Conservation (phyloP, 2,797 vertebrate species). For the Triplophysa bombifrons region DNA sequence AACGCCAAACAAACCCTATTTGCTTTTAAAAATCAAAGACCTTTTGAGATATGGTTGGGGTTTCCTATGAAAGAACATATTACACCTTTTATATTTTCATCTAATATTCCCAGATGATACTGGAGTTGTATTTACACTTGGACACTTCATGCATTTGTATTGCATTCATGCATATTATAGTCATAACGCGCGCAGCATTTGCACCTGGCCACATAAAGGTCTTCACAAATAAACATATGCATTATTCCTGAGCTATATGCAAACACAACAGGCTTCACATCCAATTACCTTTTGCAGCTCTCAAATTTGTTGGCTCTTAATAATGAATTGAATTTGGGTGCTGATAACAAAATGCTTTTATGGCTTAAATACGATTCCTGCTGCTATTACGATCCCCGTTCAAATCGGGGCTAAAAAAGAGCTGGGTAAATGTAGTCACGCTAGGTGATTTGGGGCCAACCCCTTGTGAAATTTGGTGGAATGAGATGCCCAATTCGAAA, state of each 20-base stretch:
- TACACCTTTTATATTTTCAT: not conserved
- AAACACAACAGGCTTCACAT: not conserved
- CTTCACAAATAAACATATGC: not conserved
- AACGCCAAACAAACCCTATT: slow-evolving; percentile 3
- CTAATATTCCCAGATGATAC: not conserved
- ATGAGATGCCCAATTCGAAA: slow-evolving; percentile 53
- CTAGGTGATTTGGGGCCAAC: slow-evolving; percentile 17
- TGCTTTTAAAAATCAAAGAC: not conserved
- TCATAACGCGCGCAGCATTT: too few relatives aligned
- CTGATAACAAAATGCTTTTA: slow-evolving; percentile 51
- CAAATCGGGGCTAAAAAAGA: slow-evolving; percentile 10
- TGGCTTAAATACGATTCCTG: slow-evolving; percentile 42
- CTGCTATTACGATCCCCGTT: slow-evolving; percentile 28
- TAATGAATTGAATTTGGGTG: slow-evolving; percentile 43
- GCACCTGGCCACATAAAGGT: too few relatives aligned
- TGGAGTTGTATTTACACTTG: too few relatives aligned
- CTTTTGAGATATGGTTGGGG: not conserved
- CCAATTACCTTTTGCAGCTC: not conserved
- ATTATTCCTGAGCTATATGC: not conserved
- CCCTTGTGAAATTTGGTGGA: slow-evolving; percentile 12
- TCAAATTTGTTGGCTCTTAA: slow-evolving; percentile 35
- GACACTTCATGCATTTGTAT: too few relatives aligned
- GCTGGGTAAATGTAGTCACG: not conserved
- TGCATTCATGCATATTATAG: too few relatives aligned
- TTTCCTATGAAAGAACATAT: not conserved